Conservation (phyloP, 2,888 invertebrate species). For the Clistopyga incitator region DNA sequence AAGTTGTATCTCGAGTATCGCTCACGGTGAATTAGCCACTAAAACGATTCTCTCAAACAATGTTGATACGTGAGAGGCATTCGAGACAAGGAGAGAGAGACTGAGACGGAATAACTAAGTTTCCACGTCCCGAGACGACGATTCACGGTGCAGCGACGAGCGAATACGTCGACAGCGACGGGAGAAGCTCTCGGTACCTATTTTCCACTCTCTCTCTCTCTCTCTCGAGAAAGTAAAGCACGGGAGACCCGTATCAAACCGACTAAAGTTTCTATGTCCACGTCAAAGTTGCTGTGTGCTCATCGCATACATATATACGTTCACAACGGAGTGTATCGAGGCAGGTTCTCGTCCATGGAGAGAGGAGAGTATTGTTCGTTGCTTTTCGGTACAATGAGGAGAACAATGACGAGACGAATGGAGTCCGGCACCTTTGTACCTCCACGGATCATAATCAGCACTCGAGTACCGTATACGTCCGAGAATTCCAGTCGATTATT, state of each 20-base stretch:
- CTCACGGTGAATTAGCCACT: conserved; percentile 64
- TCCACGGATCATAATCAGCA: conserved; percentile 79
- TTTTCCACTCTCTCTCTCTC: conserved; percentile 16
- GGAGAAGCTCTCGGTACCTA: not conserved
- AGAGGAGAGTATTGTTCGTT: conserved; percentile 51
- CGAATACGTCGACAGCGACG: conserved; percentile 46
- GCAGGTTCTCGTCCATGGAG: conserved; percentile 53
- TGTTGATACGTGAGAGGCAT: conserved; percentile 26
- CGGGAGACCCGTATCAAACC: conserved; percentile 61
- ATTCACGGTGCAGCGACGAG: conserved; percentile 53
- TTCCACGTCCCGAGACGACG: conserved; percentile 49
- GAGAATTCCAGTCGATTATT: conserved; percentile 56
- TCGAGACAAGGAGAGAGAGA: conserved; percentile 18
- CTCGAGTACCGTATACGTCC: conserved; percentile 74
- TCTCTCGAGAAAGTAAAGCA: conserved; percentile 9
- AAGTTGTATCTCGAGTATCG: conserved; percentile 54
- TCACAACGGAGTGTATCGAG: conserved; percentile 39
- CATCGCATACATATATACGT: conserved; percentile 41
- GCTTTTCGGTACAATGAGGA: conserved; percentile 59
- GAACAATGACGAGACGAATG: conserved; percentile 77
- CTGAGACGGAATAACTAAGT: conserved; percentile 48
- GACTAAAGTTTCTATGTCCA: conserved; percentile 59
- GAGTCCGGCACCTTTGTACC: conserved; percentile 76
- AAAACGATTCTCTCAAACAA: conserved; percentile 64
- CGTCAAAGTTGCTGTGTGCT: conserved; percentile 61